These are phyloP conservation scores for Sphaerophoria rueppellii DNA, from an alignment of 2,888 invertebrate species.

Conservation along the genomic window DNA sequence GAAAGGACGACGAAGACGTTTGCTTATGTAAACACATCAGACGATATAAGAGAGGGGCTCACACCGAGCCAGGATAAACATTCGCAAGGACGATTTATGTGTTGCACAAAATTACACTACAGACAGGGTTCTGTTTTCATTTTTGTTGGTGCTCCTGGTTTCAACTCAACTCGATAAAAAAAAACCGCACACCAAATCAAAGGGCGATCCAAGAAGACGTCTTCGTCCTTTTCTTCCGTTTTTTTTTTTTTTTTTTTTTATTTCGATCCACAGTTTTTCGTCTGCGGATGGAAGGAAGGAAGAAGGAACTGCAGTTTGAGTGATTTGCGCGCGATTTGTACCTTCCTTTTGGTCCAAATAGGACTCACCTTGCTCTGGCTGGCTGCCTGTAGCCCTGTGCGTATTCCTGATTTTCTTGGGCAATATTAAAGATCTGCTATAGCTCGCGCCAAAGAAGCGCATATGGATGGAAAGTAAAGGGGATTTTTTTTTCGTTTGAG, in stretches of 20 bases:
- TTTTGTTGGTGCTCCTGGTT: conserved; percentile 19
- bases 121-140: conserved; percentile 48
- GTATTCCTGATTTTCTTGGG: conserved; percentile 53
- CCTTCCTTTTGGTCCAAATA: conserved; percentile 32
- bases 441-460: conserved; percentile 70
- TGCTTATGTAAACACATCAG: conserved; percentile 68
- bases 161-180: neutral
- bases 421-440: conserved; percentile 38
- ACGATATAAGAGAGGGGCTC: conserved; percentile 63
- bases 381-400: conserved; percentile 55
- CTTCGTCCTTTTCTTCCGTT: conserved; percentile 36
- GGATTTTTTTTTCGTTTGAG: conserved; percentile 18
- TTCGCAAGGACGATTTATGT: conserved; percentile 44
- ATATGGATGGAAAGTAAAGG: conserved; percentile 51
- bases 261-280: neutral
- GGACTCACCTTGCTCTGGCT: conserved; percentile 25
- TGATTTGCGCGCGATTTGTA: conserved; percentile 73
- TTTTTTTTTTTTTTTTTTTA: conserved; percentile 22
- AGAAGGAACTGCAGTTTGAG: conserved; percentile 61
- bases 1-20: conserved; percentile 54
- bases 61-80: conserved; percentile 67
- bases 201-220: conserved; percentile 58
- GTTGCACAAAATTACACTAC: conserved; percentile 41
- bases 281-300: neutral
- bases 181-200: conserved; percentile 72